Evolutionary conservation across 2,888 invertebrate genomes (phyloP).

Genomic region (Nymphalis c-album): DNA sequence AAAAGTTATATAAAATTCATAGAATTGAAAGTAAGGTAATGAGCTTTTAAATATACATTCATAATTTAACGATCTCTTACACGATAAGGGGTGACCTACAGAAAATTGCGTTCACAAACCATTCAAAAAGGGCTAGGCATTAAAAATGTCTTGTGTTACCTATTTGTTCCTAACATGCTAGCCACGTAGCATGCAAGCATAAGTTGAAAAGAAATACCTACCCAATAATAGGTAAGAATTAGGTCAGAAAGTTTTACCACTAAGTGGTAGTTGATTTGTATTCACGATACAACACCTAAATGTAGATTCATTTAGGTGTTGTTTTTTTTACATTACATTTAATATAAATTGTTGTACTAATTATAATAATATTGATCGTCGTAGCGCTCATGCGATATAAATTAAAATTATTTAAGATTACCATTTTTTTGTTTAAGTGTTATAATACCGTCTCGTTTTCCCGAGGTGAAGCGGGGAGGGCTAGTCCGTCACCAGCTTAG

Average conservation of each 20-base stretch:
- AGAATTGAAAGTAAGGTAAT: background rate
- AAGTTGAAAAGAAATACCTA: slow-evolving; percentile 7
- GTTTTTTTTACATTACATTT: background rate
- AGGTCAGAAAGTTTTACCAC: background rate
- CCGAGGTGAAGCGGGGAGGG: background rate
- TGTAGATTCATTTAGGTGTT: background rate
- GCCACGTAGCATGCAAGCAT: slow-evolving; percentile 3
- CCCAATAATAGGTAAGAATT: background rate
- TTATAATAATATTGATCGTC: too few species aligned
- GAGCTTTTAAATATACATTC: background rate
- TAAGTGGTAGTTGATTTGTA: background rate
- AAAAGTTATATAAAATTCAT: background rate
- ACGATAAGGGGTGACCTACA: background rate
- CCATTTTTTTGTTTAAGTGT: too few species aligned
- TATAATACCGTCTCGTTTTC: too few species aligned
- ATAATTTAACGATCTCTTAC: background rate
- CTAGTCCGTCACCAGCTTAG: too few species aligned
- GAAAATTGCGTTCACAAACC: background rate
- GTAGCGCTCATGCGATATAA: too few species aligned
- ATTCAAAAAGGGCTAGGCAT: background rate
- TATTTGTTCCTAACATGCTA: background rate
- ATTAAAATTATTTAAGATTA: too few species aligned
- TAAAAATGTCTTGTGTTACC: slow-evolving; percentile 2
- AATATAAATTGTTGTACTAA: too few species aligned
- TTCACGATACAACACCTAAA: too few species aligned